Evolutionary conservation across 2,888 invertebrate genomes (phyloP), one percentile per base, ranked within the genome.

Genomic region (Plusia festucae): DNA sequence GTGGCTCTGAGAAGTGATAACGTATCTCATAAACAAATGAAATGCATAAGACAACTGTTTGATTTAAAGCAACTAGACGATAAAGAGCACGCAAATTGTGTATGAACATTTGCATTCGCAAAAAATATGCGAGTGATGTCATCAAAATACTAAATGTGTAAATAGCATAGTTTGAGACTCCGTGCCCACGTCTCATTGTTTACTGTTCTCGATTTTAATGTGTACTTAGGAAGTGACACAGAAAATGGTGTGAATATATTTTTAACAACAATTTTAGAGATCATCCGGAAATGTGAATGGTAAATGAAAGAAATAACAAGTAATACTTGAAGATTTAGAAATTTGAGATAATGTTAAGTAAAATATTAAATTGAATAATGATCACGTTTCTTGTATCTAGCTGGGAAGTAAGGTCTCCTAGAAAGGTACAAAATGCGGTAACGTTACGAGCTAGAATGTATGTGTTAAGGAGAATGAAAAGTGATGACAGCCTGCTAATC

Each of bases 21-120:
- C 80, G 32, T 86, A 87, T 83, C 84, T 76, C 58, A 78, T 51
- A 85, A 80, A 81, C 81, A 84, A 87, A 83, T 81, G 72, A 72
- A 81, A 83, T 83, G 84, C 85, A 83, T 68, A 79, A 73, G 73
- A 80, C 76, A 73, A 75, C 60, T 76, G 81, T 80, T 81, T 78
- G 65, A 78, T 81, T 76, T 75, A 67, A 68, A 78, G 67, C 73
- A 65, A 62, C 71, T 60, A 73, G 65, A 63, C 78, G 70, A 73
- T 64, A 60, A 64, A 60, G 55, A 59, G 46, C 67, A 70, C 59
- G 68, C 32, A 15, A n/a, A 49, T 60, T 0, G 30, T n/a, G 60
- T 51, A 53, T 40, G 64, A 68, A 61, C 15, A 56, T 52, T 56
- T 60, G 65, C 65, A 74, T 34, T 54, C 70, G 75, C 68, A 64